Conservation (phyloP, 2,113 vertebrate species). For the Petrocephalus microphthalmus region DNA sequence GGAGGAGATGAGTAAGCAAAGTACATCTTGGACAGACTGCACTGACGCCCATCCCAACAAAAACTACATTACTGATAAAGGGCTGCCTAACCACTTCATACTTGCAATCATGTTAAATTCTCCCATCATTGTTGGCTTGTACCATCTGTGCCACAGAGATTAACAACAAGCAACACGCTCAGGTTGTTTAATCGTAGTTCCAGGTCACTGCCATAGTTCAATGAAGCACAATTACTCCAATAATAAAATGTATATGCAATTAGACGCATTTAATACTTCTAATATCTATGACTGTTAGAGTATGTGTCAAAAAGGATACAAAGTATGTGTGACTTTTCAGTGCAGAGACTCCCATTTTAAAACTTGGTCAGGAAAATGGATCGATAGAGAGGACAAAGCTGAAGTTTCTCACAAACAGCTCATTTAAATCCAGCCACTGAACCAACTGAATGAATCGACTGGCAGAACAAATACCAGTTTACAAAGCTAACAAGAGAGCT, state of each 20-base stretch:
- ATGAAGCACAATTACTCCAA: background rate
- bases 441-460: background rate
- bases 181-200: background rate
- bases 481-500: background rate
- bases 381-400: background rate
- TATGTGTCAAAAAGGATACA: background rate
- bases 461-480: background rate
- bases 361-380: background rate
- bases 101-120: background rate
- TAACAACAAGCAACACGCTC: background rate
- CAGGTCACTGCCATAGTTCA: background rate
- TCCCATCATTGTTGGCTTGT: background rate
- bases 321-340: background rate
- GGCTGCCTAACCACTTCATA: background rate
- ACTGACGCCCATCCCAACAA: background rate
- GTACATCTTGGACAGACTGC: conserved; percentile 2
- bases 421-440: background rate
- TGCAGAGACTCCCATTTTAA: background rate
- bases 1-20: conserved; percentile 18
- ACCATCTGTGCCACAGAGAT: background rate
- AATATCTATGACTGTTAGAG: background rate
- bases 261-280: background rate
- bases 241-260: background rate
- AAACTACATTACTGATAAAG: background rate
- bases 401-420: background rate